A percentile compares a stretch with the other conserved stretches of the same genome.
Conservation (phyloP, 2,888 invertebrate genomes). For the Tenodera sinensis region DNA sequence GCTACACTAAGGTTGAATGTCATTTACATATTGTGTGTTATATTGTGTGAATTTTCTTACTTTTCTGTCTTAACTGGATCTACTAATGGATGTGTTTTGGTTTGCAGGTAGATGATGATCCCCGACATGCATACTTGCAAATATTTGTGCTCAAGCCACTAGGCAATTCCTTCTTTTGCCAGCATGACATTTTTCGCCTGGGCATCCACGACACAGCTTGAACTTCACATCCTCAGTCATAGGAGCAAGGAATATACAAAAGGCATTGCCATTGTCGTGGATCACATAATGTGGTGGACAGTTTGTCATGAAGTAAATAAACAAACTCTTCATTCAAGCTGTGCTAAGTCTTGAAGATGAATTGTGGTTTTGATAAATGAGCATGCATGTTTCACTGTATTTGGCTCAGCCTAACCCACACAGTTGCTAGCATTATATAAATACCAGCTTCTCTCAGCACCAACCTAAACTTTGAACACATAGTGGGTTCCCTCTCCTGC, state of each 20-base stretch:
- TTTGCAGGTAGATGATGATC: constrained; percentile 89
- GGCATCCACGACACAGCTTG: constrained; percentile 81
- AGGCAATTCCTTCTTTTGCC: constrained; percentile 83
- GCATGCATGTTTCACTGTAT: background rate
- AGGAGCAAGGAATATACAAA: constrained; percentile 9
- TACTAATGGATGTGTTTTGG: constrained; percentile 27
- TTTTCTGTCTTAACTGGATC: background rate
- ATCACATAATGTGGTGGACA: background rate
- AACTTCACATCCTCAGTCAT: constrained; percentile 32
- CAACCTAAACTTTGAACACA: background rate
- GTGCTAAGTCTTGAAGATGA: background rate
- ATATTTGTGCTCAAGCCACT: constrained; percentile 87
- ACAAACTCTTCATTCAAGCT: background rate
- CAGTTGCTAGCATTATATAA: background rate
- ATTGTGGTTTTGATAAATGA: background rate
- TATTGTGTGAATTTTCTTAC: constrained; percentile 6
- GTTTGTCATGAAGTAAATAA: background rate
- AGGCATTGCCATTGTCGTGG: constrained; percentile 12
- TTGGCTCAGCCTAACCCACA: background rate
- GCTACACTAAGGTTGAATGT: too few species aligned
- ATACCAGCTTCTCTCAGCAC: background rate
- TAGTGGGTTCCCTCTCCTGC: background rate
- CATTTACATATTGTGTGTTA: background rate
- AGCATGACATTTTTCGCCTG: constrained; percentile 94
- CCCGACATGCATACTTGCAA: constrained; percentile 91